A percentile compares a stretch with the other conserved stretches of the same genome.
Conservation (phyloP, 2,888 invertebrate species). For the Phasia obesa region DNA sequence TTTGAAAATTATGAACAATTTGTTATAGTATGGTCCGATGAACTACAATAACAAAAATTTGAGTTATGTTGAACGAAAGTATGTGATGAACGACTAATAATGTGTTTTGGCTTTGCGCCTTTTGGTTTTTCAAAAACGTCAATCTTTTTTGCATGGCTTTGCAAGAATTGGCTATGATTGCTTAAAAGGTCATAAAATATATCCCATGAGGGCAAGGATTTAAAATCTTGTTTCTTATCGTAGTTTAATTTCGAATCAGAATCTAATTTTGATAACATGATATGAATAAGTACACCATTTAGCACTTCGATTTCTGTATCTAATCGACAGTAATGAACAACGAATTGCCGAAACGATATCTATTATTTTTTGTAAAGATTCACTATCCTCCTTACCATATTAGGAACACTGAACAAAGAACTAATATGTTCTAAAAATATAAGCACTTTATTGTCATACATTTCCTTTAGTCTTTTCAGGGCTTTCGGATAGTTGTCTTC, state of each 20-base stretch:
- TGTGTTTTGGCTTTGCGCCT: too few relatives aligned
- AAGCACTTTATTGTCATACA: too few relatives aligned
- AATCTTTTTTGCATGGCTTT: too few relatives aligned
- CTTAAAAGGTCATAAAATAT: conserved; percentile 12
- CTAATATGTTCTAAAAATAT: conserved; percentile 3
- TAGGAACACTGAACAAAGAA: conserved; percentile 3
- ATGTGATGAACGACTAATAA: too few relatives aligned
- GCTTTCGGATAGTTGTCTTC: too few relatives aligned
- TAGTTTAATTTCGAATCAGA: not conserved
- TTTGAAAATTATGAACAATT: too few relatives aligned
- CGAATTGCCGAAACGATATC: not conserved
- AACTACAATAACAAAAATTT: too few relatives aligned
- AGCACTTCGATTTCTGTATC: conserved; percentile 29
- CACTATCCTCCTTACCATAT: not conserved
- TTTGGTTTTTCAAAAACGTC: too few relatives aligned
- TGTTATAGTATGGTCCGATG: too few relatives aligned
- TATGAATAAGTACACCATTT: conserved; percentile 18
- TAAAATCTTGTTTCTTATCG: conserved; percentile 39
- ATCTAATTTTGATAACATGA: conserved; percentile 29
- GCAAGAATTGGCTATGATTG: too few relatives aligned
- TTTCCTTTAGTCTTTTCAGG: too few relatives aligned
- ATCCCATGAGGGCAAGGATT: conserved; percentile 33
- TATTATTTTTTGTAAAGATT: conserved; percentile 5
- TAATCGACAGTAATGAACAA: conserved; percentile 24
- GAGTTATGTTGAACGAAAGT: too few relatives aligned